Conservation (phyloP, 2,113 vertebrate genomes). For the Todiramphus chloris region DNA sequence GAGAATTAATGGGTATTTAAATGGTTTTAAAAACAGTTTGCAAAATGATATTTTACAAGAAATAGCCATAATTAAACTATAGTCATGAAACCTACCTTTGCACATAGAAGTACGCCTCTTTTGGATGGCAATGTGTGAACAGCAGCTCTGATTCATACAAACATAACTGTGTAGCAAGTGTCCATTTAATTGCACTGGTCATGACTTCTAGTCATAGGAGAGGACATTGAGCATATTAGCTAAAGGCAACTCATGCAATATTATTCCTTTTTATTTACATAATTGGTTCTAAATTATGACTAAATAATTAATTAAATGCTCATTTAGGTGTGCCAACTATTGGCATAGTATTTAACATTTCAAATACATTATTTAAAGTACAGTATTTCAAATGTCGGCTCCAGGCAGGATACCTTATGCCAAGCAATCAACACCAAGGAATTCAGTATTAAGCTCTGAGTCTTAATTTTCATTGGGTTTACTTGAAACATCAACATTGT, state of each 20-base stretch:
- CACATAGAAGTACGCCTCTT: not conserved
- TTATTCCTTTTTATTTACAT: not conserved
- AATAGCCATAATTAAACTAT: not conserved
- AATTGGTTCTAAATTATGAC: not conserved
- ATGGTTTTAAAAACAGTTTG: constrained; percentile 1
- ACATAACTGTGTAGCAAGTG: not conserved
- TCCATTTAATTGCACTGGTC: not conserved
- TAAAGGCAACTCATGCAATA: not conserved
- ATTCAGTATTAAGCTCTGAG: not conserved
- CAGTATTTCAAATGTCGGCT: not conserved
- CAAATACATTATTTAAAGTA: not conserved
- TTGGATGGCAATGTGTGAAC: not conserved
- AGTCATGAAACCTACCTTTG: not conserved
- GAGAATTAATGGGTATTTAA: not conserved
- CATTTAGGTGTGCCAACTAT: not conserved
- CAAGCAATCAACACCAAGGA: not conserved
- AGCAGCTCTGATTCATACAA: not conserved
- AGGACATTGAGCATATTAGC: not conserved
- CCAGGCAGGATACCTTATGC: not conserved
- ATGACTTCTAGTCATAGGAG: not conserved
- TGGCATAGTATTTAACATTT: not conserved
- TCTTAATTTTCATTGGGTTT: not conserved
- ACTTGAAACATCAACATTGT: not conserved
- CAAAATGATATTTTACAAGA: not conserved
- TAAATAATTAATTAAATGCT: not conserved